Evolutionary conservation across 2,888 invertebrate species (phyloP), one percentile per base, ranked within the genome.

Genomic region (Augochlorella aurata): DNA sequence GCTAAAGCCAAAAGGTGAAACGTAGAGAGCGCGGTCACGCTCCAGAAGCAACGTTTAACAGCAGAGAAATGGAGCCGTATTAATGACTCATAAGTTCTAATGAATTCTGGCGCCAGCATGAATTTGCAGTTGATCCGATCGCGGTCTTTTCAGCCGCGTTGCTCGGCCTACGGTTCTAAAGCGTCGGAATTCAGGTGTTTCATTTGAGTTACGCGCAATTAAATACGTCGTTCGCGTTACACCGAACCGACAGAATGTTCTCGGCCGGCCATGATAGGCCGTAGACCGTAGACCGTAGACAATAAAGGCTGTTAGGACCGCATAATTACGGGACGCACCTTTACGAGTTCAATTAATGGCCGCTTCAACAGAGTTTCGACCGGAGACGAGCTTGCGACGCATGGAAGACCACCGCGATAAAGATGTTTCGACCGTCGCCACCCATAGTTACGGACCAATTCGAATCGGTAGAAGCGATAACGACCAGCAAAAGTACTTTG

Each of bases 21-120:
- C 66, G 52, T n/a, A 16, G 68, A 16, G 68, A 75, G 52, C 58
- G 61, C 29, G 54, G 77, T 83, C 79, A 79, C 76, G 79, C 73
- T 66, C 61, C 79, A 52, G 54, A 45, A 63, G 78, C 73, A 72
- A 54, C 67, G 67, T 83, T 79, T 83, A 83, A 58, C 45, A 49
- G 63, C 63, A 76, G 61, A 61, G 70, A 83, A 79, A 83, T 79
- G 73, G 70, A 52, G 72, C 58, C 49, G 72, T 74, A 73, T 83
- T 83, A 83, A 83, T 83, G 83, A 83, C 75, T 83, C 83, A 83
- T 71, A 76, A 74, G 74, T 69, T 76, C 49, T 79, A 83, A 83
- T 83, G 83, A 79, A 83, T 83, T 83, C 83, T 83, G 83, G 83
- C 83, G 83, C 83, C 83, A 73, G 83, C 73, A 74, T 83, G 83